These are phyloP conservation scores for Pterocles burchelli DNA, from an alignment of 2,113 vertebrate genomes.

Conservation along the genomic window DNA sequence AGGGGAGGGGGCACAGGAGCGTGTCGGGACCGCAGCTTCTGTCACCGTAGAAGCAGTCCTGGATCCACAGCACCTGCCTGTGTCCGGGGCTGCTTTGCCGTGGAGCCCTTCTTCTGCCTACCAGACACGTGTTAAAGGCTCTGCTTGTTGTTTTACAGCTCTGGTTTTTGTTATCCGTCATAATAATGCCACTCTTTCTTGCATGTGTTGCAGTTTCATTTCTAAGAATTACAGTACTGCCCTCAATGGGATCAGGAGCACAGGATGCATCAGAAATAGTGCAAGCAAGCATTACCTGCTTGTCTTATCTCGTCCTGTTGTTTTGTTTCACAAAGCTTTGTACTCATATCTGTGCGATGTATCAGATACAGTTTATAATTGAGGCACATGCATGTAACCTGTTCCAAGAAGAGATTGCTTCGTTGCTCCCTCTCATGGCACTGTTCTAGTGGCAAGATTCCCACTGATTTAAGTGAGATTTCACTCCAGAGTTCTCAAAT, in stretches of 20 bases:
- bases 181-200: neutral
- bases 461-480: neutral
- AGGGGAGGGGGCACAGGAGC: neutral
- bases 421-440: neutral
- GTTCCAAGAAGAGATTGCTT: neutral
- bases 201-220: neutral
- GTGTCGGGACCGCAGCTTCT: neutral
- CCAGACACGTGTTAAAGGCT: neutral
- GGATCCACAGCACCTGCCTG: neutral
- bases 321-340: constrained; percentile 3
- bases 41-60: accelerated
- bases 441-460: neutral
- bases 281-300: neutral
- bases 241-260: neutral
- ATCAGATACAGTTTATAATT: neutral
- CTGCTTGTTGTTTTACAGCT: neutral
- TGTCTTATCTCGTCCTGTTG: neutral
- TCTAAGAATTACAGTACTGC: neutral
- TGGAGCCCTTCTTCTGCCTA: accelerated
- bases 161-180: neutral
- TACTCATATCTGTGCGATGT: neutral
- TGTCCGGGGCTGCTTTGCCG: neutral
- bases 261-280: neutral
- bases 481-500: neutral
- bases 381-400: neutral